Base-by-base conservation (phyloP, 1,140 invertebrate species). In the Alviniconcha marisindica region DNA sequence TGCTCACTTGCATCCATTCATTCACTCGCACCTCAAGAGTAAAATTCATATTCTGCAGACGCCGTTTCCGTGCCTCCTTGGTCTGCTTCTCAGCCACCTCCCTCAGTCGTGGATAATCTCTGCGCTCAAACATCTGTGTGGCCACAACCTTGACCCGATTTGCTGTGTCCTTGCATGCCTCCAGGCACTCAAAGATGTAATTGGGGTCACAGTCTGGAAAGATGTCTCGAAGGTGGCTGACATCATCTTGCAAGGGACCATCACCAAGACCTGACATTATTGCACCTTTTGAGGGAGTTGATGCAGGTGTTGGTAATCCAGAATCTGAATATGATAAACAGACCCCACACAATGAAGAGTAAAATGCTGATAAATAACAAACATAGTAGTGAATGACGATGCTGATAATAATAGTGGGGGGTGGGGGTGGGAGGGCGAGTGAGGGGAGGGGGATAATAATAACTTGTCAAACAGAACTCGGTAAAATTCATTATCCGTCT, bases 51-150 rank as follows among this genome's bases (percentile, higher is more conserved):
- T 85, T 87, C 42, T 79, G 79, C 60, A 89, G 60, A 79, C 87
- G 86, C 81, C 87, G 77, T 71, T 90, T 86, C 51, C 83, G 54
- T 78, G 88, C 82, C 51, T 87, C 76, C 85, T 89, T 89, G 51
- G 87, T 84, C 84, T 90, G 78, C 84, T 90, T 84, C 85, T 91
- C 88, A 54, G 87, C 42, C 51, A 87, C 74, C 18, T 95, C 93
- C 71, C 94, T 91, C 81, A 93, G 90, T 24, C 94, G 95, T 10
- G 94, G 94, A 91, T 95, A 95, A 82, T 93, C 88, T 51, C 89
- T 91, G 3, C 89, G 88, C 85, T 95, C 93, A 86, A 92, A 89
- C 84, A 92, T 85, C 38, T 88, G 69, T n/a, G 87, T 82, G n/a
- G 90, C 91, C 40, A 92, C 76, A 21, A 86, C 85, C 83, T 88